phyloP scores from a whole-genome alignment of 2,888 invertebrate genomes.

The Caenorhabditis macrosperma region DNA sequence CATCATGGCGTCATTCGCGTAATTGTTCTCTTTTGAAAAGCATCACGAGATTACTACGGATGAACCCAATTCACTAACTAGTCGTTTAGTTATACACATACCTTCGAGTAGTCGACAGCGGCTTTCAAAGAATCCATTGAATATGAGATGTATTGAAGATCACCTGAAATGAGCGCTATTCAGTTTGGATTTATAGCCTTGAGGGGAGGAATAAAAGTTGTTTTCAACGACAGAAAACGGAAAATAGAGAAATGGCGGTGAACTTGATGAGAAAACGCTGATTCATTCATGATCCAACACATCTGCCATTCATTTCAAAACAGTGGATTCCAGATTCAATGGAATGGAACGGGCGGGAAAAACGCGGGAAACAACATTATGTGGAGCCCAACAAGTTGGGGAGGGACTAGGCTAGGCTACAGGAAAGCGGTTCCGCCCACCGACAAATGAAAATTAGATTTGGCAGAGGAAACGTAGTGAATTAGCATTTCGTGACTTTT shows the following conservation, averaged over 20 bases:
- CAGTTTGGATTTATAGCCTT: not conserved
- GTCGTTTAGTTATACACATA: not conserved
- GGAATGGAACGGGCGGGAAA: not conserved
- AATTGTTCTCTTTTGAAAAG: conserved; percentile 6
- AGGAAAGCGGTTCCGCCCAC: conserved; percentile 30
- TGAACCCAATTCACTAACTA: no score
- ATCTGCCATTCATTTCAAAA: conserved; percentile 10
- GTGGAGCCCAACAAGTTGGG: conserved; percentile 7
- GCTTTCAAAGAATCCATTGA: conserved; percentile 58
- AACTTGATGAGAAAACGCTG: not conserved
- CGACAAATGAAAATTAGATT: conserved; percentile 46
- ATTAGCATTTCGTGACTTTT: conserved; percentile 40
- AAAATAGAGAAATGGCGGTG: not conserved
- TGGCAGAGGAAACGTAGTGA: conserved; percentile 29
- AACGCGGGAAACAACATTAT: not conserved
- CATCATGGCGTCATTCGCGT: conserved; percentile 43
- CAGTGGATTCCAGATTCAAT: not conserved
- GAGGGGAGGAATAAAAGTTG: not conserved
- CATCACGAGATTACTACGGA: conserved; percentile 19
- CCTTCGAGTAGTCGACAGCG: conserved; percentile 55
- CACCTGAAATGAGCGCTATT: not conserved
- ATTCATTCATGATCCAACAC: conserved; percentile 9
- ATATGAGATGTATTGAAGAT: not conserved
- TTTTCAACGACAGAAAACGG: not conserved
- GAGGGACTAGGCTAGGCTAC: conserved; percentile 17